phyloP scores from a whole-genome alignment of 2,888 invertebrate species.

The Phasia obesa region DNA sequence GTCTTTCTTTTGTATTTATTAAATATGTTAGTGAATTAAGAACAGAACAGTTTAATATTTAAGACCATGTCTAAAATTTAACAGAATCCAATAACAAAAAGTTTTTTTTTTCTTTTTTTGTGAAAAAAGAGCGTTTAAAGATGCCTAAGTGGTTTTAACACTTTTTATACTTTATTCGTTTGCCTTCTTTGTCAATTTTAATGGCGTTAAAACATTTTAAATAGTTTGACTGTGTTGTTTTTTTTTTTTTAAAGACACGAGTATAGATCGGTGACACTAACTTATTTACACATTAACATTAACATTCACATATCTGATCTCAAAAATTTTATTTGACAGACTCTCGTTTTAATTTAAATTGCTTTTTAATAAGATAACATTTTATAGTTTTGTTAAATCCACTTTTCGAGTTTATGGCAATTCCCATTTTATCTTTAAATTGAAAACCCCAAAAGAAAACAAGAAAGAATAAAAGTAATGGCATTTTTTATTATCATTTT shows the following conservation, averaged over 20 bases:
- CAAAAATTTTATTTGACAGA: conserved; percentile 48
- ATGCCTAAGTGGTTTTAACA: conserved; percentile 79
- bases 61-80: conserved; percentile 7
- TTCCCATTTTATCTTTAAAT: conserved; percentile 54
- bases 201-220: conserved; percentile 77
- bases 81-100: conserved; percentile 20
- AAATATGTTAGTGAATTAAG: conserved; percentile 36
- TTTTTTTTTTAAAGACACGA: conserved; percentile 3
- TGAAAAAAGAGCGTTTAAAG: conserved; percentile 66
- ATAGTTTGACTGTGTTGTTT: conserved; percentile 50
- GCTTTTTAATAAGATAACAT: conserved; percentile 60
- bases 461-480: conserved; percentile 18
- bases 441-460: neutral
- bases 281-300: neutral
- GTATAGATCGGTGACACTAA: neutral
- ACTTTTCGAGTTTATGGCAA: conserved; percentile 42
- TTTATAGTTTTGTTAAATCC: conserved; percentile 49
- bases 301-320: neutral
- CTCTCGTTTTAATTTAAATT: conserved; percentile 62
- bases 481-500: conserved; percentile 43
- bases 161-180: conserved; percentile 73
- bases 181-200: conserved; percentile 68
- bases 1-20: neutral
- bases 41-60: conserved; percentile 48
- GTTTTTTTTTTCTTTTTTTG: too few species aligned